Evolutionary conservation across 2,797 vertebrate genomes (phyloP).

Genomic region (Anolis apletophallus): DNA sequence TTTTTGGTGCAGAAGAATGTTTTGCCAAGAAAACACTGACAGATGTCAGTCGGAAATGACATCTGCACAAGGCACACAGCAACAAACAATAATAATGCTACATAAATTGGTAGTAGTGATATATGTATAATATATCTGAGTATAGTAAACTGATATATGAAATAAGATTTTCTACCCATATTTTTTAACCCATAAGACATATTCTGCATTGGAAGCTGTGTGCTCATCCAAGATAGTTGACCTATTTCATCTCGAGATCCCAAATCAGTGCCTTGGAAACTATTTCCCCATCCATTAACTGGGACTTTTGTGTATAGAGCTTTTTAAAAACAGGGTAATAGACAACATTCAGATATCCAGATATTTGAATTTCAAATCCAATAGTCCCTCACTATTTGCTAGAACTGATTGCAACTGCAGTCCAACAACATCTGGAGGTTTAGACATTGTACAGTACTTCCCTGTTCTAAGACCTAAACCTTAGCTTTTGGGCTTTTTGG

Average conservation of each 20-base stretch:
- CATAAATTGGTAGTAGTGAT: no score
- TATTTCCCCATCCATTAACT: no score
- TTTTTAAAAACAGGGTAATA: background rate
- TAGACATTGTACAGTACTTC: background rate
- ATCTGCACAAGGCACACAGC: no score
- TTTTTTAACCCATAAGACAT: background rate
- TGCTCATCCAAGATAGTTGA: background rate
- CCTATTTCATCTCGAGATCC: background rate
- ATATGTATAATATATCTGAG: background rate
- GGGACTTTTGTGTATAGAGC: background rate
- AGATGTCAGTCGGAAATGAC: no score
- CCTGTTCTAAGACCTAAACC: background rate
- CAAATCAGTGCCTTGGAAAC: background rate
- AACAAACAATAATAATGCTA: no score
- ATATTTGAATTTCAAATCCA: background rate
- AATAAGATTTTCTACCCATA: background rate
- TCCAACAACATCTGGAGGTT: background rate
- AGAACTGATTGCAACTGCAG: background rate
- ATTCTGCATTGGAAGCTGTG: background rate
- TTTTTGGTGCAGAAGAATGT: no score
- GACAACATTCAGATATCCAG: background rate
- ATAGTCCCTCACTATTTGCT: background rate
- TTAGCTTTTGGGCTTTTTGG: background rate
- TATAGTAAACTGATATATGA: background rate
- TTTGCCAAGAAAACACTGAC: no score